phyloP scores from a whole-genome alignment of 1,140 invertebrate genomes.

The Apis laboriosa region DNA sequence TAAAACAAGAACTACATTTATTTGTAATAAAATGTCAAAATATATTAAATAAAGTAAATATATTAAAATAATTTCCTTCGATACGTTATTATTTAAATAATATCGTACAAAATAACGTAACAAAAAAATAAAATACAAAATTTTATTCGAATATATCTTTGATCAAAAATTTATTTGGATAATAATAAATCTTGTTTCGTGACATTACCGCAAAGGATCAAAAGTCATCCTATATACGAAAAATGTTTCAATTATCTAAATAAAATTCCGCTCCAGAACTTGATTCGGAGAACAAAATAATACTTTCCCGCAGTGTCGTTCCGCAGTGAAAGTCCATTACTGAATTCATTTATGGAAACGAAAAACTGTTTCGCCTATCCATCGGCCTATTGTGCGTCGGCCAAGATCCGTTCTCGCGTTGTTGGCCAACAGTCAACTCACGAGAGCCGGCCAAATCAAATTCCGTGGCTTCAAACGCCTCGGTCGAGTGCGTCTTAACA shows the following conservation, averaged over 20 bases:
- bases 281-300: background rate
- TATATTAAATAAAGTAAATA: no score
- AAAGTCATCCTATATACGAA: background rate
- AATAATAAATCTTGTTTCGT: background rate
- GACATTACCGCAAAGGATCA: background rate
- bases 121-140: no score
- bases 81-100: no score
- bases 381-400: conserved; percentile 9
- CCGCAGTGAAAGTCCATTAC: conserved; percentile 9
- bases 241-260: background rate
- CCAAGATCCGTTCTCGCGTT: conserved; percentile 1
- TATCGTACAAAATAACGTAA: no score
- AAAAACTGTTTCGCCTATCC: background rate
- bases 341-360: background rate
- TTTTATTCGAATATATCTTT: background rate
- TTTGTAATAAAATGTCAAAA: no score
- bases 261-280: background rate
- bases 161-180: background rate
- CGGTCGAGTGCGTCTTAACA: background rate
- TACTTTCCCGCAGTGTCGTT: background rate
- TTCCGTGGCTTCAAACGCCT: background rate
- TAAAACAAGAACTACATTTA: no score
- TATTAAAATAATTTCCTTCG: no score
- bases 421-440: conserved; percentile 18
- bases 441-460: conserved; percentile 11